These are phyloP conservation scores for Microtus pennsylvanicus DNA, from an alignment of 2,113 vertebrate species.

Conservation along the genomic window DNA sequence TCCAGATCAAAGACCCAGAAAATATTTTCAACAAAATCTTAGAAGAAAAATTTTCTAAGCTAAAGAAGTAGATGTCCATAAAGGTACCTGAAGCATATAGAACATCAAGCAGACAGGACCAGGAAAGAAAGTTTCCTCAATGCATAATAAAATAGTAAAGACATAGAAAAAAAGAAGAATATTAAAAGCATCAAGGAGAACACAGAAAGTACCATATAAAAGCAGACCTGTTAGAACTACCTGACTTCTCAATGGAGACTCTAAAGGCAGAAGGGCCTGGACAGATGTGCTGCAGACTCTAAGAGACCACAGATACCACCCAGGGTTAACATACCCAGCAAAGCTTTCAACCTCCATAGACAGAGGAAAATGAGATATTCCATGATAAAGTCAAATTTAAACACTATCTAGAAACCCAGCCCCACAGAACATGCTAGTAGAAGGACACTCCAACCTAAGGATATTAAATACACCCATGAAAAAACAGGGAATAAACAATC, in stretches of 20 bases:
- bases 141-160: background rate
- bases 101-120: background rate
- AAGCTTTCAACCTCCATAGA: background rate
- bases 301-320: background rate
- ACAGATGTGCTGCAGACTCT: background rate
- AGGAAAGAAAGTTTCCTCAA: background rate
- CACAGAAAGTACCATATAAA: background rate
- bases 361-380: too few relatives aligned
- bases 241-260: background rate
- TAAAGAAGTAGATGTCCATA: background rate
- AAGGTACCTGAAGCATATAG: background rate
- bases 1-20: background rate
- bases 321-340: background rate
- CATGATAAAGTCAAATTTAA: background rate
- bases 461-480: background rate
- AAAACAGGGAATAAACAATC: background rate
- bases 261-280: background rate
- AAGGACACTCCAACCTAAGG: background rate
- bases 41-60: background rate
- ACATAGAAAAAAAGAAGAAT: background rate
- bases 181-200: background rate
- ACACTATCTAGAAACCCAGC: background rate
- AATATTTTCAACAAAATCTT: background rate
- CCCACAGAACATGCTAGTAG: background rate
- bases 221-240: background rate